Percentiles rank a stretch among this genome's conserved stretches.
Evolutionary conservation across 2,113 vertebrate genomes (phyloP).

Genomic region (Kryptolebias marmoratus): DNA sequence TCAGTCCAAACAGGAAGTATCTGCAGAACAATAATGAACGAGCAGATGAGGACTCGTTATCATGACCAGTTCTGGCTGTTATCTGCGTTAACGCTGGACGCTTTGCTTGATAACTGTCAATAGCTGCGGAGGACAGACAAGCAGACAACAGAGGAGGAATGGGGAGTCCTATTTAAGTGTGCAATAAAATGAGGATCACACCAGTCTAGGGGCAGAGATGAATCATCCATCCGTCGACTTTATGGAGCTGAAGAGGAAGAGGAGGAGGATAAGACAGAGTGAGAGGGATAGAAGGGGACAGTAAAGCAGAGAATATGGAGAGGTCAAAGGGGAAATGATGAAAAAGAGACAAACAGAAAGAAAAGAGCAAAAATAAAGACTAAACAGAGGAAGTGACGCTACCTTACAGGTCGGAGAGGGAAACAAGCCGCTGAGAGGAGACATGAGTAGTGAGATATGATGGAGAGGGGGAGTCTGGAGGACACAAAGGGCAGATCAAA

Average conservation of each 20-base stretch:
- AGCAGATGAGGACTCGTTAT: background rate
- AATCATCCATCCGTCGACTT: slow-evolving; percentile 60
- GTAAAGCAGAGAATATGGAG: slow-evolving; percentile 29
- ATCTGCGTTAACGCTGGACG: slow-evolving; percentile 2
- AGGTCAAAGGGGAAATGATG: slow-evolving; percentile 28
- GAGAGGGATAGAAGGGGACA: slow-evolving; percentile 23
- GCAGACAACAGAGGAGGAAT: slow-evolving; percentile 24
- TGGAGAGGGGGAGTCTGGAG: background rate
- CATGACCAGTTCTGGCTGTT: slow-evolving; percentile 20
- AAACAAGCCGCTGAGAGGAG: background rate
- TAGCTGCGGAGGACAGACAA: slow-evolving; percentile 39
- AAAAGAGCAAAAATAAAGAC: slow-evolving; percentile 18
- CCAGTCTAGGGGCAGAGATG: slow-evolving; percentile 59
- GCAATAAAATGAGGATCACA: slow-evolving; percentile 64
- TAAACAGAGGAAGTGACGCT: slow-evolving; percentile 21
- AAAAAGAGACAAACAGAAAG: slow-evolving; percentile 30
- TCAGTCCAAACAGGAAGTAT: slow-evolving; percentile 43
- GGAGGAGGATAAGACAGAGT: slow-evolving; percentile 39
- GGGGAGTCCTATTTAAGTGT: slow-evolving; percentile 42
- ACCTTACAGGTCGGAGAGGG: slow-evolving; percentile 11
- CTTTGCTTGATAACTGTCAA: slow-evolving; percentile 42
- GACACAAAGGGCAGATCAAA: background rate
- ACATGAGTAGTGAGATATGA: background rate
- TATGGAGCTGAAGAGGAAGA: slow-evolving; percentile 52
- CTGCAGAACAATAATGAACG: slow-evolving; percentile 31